Evolutionary conservation across 2,888 invertebrate genomes (phyloP).

Genomic region (Conistra vaccinii): DNA sequence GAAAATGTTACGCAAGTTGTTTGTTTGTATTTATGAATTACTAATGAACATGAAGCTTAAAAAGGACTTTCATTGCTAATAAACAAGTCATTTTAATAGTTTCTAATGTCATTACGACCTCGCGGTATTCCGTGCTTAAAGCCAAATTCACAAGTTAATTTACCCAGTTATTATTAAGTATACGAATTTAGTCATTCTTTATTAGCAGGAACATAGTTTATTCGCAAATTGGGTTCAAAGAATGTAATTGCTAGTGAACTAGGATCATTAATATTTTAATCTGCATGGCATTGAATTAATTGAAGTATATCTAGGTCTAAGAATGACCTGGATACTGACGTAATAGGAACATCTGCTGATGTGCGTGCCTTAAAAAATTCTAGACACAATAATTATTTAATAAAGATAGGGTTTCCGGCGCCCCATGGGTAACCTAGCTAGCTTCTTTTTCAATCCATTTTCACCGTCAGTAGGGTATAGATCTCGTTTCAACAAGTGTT

Average conservation of each 20-base stretch:
- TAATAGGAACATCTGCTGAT: slow-evolving; percentile 19
- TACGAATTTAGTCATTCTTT: background rate
- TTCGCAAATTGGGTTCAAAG: slow-evolving; percentile 1
- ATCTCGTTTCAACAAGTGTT: too few species aligned
- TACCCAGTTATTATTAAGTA: background rate
- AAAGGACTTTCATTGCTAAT: background rate
- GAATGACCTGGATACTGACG: background rate
- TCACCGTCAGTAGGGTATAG: too few species aligned
- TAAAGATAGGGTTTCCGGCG: background rate
- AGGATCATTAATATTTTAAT: slow-evolving; percentile 24
- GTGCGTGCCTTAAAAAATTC: background rate
- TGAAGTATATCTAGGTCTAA: background rate
- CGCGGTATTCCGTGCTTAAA: slow-evolving; percentile 5
- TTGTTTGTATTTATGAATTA: too few species aligned
- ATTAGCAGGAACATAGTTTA: slow-evolving; percentile 7
- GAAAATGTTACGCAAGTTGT: background rate
- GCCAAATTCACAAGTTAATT: slow-evolving; percentile 22
- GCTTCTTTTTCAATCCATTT: too few species aligned
- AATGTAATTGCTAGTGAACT: background rate
- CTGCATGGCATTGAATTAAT: slow-evolving; percentile 30
- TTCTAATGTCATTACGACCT: background rate
- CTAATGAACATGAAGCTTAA: too few species aligned
- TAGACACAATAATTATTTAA: background rate
- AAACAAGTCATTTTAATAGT: background rate
- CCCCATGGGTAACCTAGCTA: too few species aligned